Percentiles rank a stretch among this genome's conserved stretches.
phyloP scores from a whole-genome alignment of 1,140 invertebrate genomes.

The Diuraphis noxia region DNA sequence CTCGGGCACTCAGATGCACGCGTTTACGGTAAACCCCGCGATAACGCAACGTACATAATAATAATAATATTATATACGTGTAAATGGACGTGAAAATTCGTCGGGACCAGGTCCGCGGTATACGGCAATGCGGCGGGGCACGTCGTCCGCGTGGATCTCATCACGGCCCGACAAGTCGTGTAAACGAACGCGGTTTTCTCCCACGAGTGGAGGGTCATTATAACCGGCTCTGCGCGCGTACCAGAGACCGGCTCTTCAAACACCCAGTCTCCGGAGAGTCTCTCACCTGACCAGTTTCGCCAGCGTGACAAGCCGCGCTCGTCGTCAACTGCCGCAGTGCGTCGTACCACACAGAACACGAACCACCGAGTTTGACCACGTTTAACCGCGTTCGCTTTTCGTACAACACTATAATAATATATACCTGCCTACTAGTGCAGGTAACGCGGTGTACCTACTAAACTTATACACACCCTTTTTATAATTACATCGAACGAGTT shows the following conservation, averaged over 20 bases:
- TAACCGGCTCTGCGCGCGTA: constrained; percentile 15
- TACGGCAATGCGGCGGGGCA: no score
- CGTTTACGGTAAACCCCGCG: background rate
- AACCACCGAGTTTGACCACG: background rate
- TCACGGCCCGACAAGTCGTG: background rate
- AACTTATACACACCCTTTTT: no score
- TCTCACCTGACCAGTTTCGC: constrained; percentile 47
- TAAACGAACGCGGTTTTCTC: background rate
- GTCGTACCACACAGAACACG: background rate
- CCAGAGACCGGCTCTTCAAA: constrained; percentile 31
- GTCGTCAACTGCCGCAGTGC: background rate
- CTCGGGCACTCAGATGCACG: background rate
- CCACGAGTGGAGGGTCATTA: constrained; percentile 23
- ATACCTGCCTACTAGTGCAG: background rate
- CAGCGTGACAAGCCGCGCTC: constrained; percentile 28
- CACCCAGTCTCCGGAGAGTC: constrained; percentile 50
- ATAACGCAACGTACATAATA: background rate
- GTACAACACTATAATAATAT: no score
- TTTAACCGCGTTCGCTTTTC: background rate
- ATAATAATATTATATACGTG: no score
- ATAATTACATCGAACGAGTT: background rate
- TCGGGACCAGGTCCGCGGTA: background rate
- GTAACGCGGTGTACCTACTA: background rate
- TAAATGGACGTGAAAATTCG: background rate
- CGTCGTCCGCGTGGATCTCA: background rate